phyloP scores from a whole-genome alignment of 2,797 vertebrate genomes.

The Sciurus carolinensis region DNA sequence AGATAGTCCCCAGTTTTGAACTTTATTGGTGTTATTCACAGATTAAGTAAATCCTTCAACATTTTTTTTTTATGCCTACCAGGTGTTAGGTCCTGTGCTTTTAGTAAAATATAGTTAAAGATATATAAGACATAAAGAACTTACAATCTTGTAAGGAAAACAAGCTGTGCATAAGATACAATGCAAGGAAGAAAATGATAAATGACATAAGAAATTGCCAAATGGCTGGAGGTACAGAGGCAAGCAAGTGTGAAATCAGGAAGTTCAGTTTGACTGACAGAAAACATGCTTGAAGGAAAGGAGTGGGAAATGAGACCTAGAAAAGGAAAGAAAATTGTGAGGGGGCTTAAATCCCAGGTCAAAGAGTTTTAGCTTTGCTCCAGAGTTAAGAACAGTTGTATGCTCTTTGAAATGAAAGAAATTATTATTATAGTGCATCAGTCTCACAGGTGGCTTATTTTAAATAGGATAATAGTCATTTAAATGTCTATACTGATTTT shows the following conservation, averaged over 20 bases:
- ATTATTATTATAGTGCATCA: background rate
- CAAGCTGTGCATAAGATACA: background rate
- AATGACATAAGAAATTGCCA: slow-evolving; percentile 52
- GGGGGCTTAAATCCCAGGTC: slow-evolving; percentile 25
- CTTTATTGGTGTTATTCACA: slow-evolving; percentile 22
- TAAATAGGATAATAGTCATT: background rate
- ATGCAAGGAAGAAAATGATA: slow-evolving; percentile 35
- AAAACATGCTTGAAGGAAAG: slow-evolving; percentile 51
- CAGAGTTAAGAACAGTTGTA: background rate
- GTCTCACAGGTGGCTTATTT: slow-evolving; percentile 33
- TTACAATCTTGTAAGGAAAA: slow-evolving; percentile 29
- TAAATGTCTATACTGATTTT: slow-evolving; percentile 54
- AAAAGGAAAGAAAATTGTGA: slow-evolving; percentile 48
- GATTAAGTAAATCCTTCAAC: slow-evolving; percentile 52
- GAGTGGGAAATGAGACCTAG: slow-evolving; percentile 55
- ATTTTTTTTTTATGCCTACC: background rate
- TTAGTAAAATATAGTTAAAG: slow-evolving; percentile 54
- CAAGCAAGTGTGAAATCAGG: slow-evolving; percentile 41
- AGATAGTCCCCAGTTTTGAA: background rate
- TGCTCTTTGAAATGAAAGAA: slow-evolving; percentile 42
- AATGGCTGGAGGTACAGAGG: slow-evolving; percentile 11
- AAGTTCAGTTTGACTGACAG: slow-evolving; percentile 60
- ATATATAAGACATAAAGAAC: background rate
- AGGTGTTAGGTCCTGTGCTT: background rate
- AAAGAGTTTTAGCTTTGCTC: slow-evolving; percentile 58